Evolutionary conservation across 1,140 invertebrate genomes (phyloP), one percentile per base, ranked within the genome.

Genomic region (Cryptotermes secundus): DNA sequence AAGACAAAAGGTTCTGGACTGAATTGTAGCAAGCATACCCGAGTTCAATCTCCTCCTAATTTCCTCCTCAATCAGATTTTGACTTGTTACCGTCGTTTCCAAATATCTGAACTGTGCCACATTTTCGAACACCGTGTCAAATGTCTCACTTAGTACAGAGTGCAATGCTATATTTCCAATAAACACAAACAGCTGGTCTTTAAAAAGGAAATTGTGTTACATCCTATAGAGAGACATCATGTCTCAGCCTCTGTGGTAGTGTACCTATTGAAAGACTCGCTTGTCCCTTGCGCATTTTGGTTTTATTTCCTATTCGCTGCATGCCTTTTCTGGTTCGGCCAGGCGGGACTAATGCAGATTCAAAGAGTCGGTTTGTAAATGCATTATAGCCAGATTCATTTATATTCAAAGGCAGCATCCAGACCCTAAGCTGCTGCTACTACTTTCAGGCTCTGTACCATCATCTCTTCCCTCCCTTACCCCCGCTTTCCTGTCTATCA

Each of bases 341-440:
- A 84, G n/a, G 59, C 80, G 80, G 19, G 6, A 36, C 24, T 81
- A 81, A 81, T 19, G 4, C 45, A 38, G 49, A 83, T 83, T 59
- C 83, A 83, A 83, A 59, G 83, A 83, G 83, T 83, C 83, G 83
- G 83, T 83, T 83, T 83, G 49, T 83, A 83, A 79, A 42, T 83
- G 45, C 65, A 83, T 83, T 83, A 83, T 83, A 65, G 42, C 83
- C 34, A 83, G 65, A 83, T 83, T 83, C 83, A 83, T 83, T 83
- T 83, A 83, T 83, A 83, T 83, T 83, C 83, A 83, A 59, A 83
- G 59, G 59, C 59, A 72, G 59, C 59, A 72, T 72, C 59, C 59
- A 31, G 59, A 72, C 59, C 59, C 45, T 72, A 72, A 72, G 59
- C 59, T 72, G 59, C 59, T 72, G n/a, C 7, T 72, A 49, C 45